Evolutionary conservation across 2,888 invertebrate genomes (phyloP), one percentile per base, ranked within the genome.

Genomic region (Drosophila vallismaia): DNA sequence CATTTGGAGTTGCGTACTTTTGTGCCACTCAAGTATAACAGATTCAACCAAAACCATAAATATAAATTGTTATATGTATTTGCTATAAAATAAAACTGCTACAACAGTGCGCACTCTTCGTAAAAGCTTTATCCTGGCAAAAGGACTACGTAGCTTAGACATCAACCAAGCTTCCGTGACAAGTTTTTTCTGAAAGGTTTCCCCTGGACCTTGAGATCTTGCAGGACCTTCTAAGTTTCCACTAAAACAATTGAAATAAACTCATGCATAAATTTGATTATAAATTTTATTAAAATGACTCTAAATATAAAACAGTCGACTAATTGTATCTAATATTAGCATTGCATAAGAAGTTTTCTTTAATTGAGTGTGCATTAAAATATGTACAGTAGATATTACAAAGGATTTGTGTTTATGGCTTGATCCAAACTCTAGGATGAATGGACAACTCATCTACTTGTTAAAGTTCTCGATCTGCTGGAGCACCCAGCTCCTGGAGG

Each of bases 391-490:
- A 28, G 33, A 58, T 44, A 52, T 45, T 38, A 45, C 36, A 56
- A 64, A 40, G 40, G 55, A 64, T 60, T 76, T 36, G 14, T 46
- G 24, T 70, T 67, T 71, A 82, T 79, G 81, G 79, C 79, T 67
- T 40, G 59, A 49, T 45, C 28, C 36, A 6, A 12, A 12, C 9
- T 2, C 40, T 9, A 8, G 7, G 24, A 59, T 6, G n/a, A 36
- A 36, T n/a, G 36, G n/a, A n/a, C n/a, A 14, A 10, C 31, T 26
- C 31, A 33, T 55, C 71, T 83, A 91, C 75, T 92, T 91, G 76
- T 89, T 91, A 50, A 92, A 92, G 76, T 92, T 91, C 71, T 91
- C 91, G 56, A 92, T 91, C 77, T 92, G 92, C 64, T 91, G 88
- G 4, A 91, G 82, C n/a, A 92, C 92, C 92, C 92, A 92, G 74